Conservation (phyloP, 2,113 vertebrate species). For the Tupaia tana region DNA sequence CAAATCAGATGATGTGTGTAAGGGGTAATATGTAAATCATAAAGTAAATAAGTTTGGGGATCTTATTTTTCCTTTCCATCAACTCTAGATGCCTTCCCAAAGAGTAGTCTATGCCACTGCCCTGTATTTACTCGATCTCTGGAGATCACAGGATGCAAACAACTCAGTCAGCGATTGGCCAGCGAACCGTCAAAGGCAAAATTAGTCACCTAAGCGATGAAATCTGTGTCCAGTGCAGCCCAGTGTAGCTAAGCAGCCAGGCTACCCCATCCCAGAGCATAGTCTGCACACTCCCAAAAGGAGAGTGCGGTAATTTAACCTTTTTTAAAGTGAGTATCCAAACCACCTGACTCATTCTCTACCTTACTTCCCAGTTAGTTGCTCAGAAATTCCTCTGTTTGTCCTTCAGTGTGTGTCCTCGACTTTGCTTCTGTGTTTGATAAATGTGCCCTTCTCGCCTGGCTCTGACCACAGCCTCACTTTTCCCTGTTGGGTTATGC, state of each 20-base stretch:
- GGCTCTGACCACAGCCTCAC: background rate
- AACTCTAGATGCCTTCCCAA: background rate
- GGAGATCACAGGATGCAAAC: slow-evolving; percentile 38
- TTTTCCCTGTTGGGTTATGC: background rate
- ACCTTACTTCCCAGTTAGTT: background rate
- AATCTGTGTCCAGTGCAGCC: background rate
- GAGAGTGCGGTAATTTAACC: background rate
- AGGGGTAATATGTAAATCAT: background rate
- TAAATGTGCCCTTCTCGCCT: background rate
- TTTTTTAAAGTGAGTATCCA: background rate
- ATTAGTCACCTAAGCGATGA: background rate
- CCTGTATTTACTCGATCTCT: background rate
- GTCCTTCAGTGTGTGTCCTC: background rate
- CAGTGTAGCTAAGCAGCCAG: background rate
- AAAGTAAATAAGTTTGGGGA: background rate
- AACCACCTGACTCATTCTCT: background rate
- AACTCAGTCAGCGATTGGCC: background rate
- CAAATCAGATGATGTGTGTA: background rate
- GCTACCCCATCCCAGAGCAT: background rate
- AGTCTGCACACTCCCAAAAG: background rate
- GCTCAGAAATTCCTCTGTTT: background rate
- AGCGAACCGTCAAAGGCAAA: background rate
- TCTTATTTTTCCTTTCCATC: background rate
- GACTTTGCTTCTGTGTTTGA: background rate
- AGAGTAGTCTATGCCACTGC: background rate